Percentiles rank a stretch among this genome's conserved stretches.
phyloP scores from a whole-genome alignment of 2,888 invertebrate species.

The Drosophila dives region DNA sequence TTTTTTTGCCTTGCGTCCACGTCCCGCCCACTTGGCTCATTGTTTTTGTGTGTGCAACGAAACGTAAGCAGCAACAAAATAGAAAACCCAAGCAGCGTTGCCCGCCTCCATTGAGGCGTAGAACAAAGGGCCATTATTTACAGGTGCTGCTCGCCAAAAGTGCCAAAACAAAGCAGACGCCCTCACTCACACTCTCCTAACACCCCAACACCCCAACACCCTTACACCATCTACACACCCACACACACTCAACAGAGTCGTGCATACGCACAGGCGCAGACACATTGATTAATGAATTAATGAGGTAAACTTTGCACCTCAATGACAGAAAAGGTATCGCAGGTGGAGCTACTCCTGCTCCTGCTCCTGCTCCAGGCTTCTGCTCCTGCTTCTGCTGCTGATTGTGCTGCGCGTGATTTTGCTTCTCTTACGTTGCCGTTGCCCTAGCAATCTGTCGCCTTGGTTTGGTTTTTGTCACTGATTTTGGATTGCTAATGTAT shows the following conservation, averaged over 20 bases:
- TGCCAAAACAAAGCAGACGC: slow-evolving; percentile 80
- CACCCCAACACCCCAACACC: slow-evolving; percentile 24
- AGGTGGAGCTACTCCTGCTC: slow-evolving; percentile 41
- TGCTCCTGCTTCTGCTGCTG: neutral
- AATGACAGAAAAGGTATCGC: slow-evolving; percentile 73
- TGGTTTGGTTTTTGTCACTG: slow-evolving; percentile 50
- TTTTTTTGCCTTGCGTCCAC: neutral
- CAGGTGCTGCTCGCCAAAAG: slow-evolving; percentile 79
- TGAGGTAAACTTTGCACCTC: slow-evolving; percentile 80
- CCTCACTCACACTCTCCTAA: slow-evolving; percentile 46
- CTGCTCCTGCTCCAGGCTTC: neutral
- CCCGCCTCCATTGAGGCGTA: slow-evolving; percentile 68
- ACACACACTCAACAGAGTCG: slow-evolving; percentile 10
- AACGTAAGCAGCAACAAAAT: slow-evolving; percentile 59
- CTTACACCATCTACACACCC: slow-evolving; percentile 3
- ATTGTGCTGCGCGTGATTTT: slow-evolving; percentile 59
- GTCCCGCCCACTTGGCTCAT: slow-evolving; percentile 22
- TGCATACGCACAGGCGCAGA: slow-evolving; percentile 61
- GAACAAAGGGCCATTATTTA: slow-evolving; percentile 80
- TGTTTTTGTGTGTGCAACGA: slow-evolving; percentile 64
- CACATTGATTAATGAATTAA: slow-evolving; percentile 80
- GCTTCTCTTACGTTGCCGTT: slow-evolving; percentile 40
- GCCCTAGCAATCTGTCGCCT: neutral
- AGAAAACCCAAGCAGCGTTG: slow-evolving; percentile 20
- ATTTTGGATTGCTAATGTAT: slow-evolving; percentile 77